phyloP scores from a whole-genome alignment of 1,140 invertebrate genomes.

The Paraescarpia echinospica region DNA sequence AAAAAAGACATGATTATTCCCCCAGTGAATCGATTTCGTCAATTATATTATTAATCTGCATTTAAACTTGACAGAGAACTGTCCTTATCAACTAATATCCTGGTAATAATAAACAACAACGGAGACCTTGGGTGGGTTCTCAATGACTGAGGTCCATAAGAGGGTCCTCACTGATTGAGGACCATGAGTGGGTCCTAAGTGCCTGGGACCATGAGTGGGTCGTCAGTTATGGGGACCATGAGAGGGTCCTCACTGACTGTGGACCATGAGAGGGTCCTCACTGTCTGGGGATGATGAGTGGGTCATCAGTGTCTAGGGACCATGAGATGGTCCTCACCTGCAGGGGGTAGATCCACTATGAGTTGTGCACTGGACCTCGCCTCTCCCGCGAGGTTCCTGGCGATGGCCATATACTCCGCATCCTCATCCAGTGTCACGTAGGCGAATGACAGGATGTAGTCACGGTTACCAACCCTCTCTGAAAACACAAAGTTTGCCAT shows the following conservation, averaged over 20 bases:
- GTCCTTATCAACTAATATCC: too few relatives aligned
- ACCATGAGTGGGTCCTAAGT: background rate
- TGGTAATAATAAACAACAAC: background rate
- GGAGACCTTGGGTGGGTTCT: background rate
- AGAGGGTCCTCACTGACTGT: background rate
- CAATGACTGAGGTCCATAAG: too few relatives aligned
- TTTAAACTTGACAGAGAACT: too few relatives aligned
- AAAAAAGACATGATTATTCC: background rate
- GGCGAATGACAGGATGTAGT: slow-evolving; percentile 51
- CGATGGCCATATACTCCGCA: slow-evolving; percentile 52
- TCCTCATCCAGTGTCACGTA: slow-evolving; percentile 51
- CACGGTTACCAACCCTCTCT: slow-evolving; percentile 55
- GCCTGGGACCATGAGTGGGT: too few relatives aligned
- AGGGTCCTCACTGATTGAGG: too few relatives aligned
- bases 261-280: background rate
- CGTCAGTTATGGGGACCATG: background rate
- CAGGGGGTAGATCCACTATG: slow-evolving; percentile 40
- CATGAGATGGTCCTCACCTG: background rate
- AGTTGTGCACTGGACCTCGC: slow-evolving; percentile 45
- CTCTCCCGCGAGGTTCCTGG: slow-evolving; percentile 52
- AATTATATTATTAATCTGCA: background rate
- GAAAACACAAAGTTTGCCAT: slow-evolving; percentile 25
- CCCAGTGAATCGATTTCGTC: background rate
- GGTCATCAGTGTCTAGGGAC: background rate
- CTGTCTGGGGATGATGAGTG: background rate